Conservation (phyloP, 2,113 vertebrate species). For the Notechis scutatus region DNA sequence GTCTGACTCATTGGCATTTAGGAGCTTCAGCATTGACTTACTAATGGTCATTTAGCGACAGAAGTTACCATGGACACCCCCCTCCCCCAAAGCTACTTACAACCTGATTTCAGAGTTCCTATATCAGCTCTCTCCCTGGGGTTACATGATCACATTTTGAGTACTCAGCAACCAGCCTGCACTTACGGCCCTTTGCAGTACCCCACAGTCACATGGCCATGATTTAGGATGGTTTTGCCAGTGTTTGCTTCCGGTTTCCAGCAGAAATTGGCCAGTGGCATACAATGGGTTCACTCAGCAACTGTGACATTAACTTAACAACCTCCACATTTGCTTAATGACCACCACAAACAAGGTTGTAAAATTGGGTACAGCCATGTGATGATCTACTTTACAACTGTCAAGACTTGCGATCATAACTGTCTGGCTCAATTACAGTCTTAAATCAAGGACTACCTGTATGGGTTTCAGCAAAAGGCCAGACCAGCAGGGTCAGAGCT, state of each 20-base stretch:
- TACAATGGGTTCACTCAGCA: neutral
- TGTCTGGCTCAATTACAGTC: neutral
- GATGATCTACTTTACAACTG: neutral
- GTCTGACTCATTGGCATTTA: neutral
- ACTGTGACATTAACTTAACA: neutral
- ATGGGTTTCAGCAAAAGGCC: neutral
- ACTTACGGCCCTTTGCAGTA: neutral
- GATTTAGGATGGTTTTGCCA: neutral
- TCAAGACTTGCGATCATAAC: neutral
- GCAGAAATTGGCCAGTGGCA: neutral
- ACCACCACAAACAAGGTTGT: neutral
- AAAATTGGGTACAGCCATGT: neutral
- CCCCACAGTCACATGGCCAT: neutral
- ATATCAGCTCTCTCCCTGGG: neutral
- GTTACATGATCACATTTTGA: neutral
- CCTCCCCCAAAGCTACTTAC: neutral
- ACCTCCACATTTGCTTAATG: neutral
- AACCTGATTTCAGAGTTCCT: neutral
- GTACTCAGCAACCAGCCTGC: neutral
- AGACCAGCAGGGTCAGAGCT: neutral
- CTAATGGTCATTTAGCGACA: neutral
- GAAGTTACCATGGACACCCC: neutral
- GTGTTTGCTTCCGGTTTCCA: neutral
- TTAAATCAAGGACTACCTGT: neutral
- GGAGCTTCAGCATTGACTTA: neutral